Conservation (phyloP, 1,140 invertebrate genomes). For the Branchinecta lynchi region DNA sequence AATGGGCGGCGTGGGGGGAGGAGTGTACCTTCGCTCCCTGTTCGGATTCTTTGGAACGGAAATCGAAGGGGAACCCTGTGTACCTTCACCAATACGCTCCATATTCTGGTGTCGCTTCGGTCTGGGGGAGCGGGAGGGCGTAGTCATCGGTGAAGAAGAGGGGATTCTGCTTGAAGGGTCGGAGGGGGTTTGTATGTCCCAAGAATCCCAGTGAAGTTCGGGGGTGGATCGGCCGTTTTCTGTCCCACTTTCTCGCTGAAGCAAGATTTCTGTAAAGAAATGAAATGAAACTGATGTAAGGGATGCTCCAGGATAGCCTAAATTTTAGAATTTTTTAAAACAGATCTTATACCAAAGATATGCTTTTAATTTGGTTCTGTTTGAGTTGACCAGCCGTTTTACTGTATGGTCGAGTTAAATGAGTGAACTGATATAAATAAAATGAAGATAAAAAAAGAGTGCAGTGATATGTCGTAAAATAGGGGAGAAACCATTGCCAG, state of each 20-base stretch:
- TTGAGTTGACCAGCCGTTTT: too few species aligned
- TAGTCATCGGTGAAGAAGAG: constrained; percentile 24
- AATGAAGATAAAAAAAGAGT: too few species aligned
- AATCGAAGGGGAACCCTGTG: constrained; percentile 22
- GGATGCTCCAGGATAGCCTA: too few species aligned
- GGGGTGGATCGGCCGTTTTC: constrained; percentile 29
- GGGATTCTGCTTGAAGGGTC: constrained; percentile 21
- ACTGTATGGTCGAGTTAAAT: too few species aligned
- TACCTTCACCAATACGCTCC: constrained; percentile 24
- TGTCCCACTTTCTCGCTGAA: constrained; percentile 36
- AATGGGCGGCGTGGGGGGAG: constrained; percentile 44
- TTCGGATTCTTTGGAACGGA: constrained; percentile 15
- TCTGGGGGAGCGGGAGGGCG: constrained; percentile 25
- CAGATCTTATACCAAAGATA: too few species aligned
- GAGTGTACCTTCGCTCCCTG: constrained; percentile 33
- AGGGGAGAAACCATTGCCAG: too few species aligned
- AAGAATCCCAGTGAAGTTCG: constrained; percentile 82
- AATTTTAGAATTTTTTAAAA: too few species aligned
- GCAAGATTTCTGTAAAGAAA: constrained; percentile 39
- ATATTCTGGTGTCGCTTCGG: constrained; percentile 27
- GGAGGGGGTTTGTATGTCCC: constrained; percentile 41
- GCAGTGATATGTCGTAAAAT: too few species aligned
- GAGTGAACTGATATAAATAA: too few species aligned
- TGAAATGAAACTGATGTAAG: neutral
- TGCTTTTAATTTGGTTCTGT: too few species aligned